Evolutionary conservation across 2,888 invertebrate genomes (phyloP).

Genomic region (Pandemis corylana): DNA sequence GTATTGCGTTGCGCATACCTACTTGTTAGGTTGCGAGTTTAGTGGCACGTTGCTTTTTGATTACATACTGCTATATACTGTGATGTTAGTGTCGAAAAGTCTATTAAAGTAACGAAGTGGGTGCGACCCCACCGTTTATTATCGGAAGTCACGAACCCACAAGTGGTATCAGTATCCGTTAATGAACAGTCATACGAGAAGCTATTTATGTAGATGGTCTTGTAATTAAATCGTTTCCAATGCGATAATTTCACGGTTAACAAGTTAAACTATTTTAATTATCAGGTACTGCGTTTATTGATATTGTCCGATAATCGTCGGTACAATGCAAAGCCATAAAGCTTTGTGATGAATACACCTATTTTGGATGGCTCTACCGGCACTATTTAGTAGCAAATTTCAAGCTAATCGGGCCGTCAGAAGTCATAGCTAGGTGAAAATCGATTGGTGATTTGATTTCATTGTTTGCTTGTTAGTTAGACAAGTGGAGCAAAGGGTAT

Average conservation of each 20-base stretch:
- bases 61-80: neutral
- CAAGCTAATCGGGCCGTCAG: too few species aligned
- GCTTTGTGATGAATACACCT: too few species aligned
- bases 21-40: neutral
- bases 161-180: slow-evolving; percentile 22
- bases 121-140: slow-evolving; percentile 51
- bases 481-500: too few species aligned
- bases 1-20: neutral
- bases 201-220: slow-evolving; percentile 20
- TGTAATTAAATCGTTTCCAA: slow-evolving; percentile 19
- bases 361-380: too few species aligned
- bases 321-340: neutral
- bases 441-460: too few species aligned
- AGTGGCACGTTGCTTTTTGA: neutral
- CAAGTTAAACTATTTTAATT: slow-evolving; percentile 13
- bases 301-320: neutral
- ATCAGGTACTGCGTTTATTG: neutral
- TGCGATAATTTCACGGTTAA: slow-evolving; percentile 16
- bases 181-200: slow-evolving; percentile 29
- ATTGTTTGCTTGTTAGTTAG: too few species aligned
- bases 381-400: too few species aligned
- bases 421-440: too few species aligned
- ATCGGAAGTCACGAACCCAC: slow-evolving; percentile 51
- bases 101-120: slow-evolving; percentile 52
- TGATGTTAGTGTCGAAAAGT: slow-evolving; percentile 45